Conservation (phyloP, 2,888 invertebrate species). For the Drosophila eohydei region DNA sequence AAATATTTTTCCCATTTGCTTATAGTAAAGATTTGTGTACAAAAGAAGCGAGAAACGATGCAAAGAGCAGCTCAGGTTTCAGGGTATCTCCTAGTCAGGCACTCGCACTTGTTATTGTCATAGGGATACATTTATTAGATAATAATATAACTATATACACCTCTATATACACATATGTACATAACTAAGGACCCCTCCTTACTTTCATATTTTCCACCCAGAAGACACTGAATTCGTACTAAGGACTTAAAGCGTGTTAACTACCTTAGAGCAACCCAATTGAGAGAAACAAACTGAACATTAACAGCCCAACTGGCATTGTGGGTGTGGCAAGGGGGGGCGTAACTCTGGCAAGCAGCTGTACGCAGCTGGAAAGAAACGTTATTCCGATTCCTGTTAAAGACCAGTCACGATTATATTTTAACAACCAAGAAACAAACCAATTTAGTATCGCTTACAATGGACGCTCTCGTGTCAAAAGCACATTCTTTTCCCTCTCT, state of each 20-base stretch:
- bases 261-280: background rate
- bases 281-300: background rate
- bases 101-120: too few species aligned
- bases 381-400: conserved; percentile 27
- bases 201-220: background rate
- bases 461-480: conserved; percentile 81
- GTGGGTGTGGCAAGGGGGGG: conserved; percentile 22
- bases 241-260: background rate
- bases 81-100: too few species aligned
- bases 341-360: conserved; percentile 34
- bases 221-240: too few species aligned
- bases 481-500: conserved; percentile 66
- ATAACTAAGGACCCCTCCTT: background rate
- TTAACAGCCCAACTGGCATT: background rate
- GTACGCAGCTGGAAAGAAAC: conserved; percentile 23
- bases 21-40: too few species aligned
- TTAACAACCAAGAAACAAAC: conserved; percentile 62
- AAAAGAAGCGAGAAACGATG: too few species aligned
- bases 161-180: background rate
- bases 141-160: background rate
- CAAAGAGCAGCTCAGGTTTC: too few species aligned
- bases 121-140: too few species aligned
- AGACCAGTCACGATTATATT: conserved; percentile 41
- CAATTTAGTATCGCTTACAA: conserved; percentile 81
- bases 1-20: too few species aligned